These are phyloP conservation scores for Drosophila tristis DNA, from an alignment of 1,140 invertebrate genomes.

Conservation along the genomic window DNA sequence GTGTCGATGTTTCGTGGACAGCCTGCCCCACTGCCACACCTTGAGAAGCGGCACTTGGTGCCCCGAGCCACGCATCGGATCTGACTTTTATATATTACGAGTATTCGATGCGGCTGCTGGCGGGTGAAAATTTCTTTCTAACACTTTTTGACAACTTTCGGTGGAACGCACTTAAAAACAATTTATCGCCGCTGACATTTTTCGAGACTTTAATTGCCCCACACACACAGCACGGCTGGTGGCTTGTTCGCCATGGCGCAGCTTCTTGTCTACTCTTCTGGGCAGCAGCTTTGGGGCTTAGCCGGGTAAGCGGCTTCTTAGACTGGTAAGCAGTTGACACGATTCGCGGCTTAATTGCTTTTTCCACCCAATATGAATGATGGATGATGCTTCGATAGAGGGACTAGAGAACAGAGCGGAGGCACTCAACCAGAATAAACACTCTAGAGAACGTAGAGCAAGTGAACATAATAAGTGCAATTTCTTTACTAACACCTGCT, in stretches of 20 bases:
- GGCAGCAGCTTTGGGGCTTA: conserved; percentile 17
- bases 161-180: conserved; percentile 77
- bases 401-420: too few species aligned
- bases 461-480: too few species aligned
- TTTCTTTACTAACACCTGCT: too few species aligned
- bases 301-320: conserved; percentile 54
- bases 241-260: conserved; percentile 42
- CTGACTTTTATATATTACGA: conserved; percentile 18
- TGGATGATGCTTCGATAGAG: conserved; percentile 44
- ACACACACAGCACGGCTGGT: conserved; percentile 8
- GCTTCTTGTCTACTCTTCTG: conserved; percentile 53
- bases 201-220: conserved; percentile 78
- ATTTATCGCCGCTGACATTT: conserved; percentile 78
- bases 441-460: too few species aligned
- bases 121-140: conserved; percentile 72
- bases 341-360: conserved; percentile 66
- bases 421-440: too few species aligned
- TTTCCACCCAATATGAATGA: conserved; percentile 44
- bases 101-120: conserved; percentile 25
- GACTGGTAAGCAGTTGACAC: conserved; percentile 62
- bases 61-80: conserved; percentile 61
- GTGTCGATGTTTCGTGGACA: conserved; percentile 48
- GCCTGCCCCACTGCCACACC: conserved; percentile 51
- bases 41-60: conserved; percentile 28
- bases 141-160: conserved; percentile 79